phyloP scores from a whole-genome alignment of 2,797 vertebrate species.

The Glossophaga mutica region DNA sequence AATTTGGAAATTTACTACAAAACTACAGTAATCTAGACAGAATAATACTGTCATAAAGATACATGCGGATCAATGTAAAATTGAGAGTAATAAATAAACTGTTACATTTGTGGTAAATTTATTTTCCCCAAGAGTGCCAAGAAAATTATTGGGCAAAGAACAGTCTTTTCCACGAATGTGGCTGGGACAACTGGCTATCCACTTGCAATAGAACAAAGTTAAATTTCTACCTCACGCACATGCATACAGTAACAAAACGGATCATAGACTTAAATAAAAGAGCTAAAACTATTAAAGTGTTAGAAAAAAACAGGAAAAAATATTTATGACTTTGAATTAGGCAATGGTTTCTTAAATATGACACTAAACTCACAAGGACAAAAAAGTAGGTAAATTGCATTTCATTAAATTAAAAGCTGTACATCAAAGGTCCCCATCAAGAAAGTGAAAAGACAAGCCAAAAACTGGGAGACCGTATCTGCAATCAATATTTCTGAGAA shows the following conservation, averaged over 20 bases:
- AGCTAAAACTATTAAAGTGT: not conserved
- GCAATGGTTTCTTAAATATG: not conserved
- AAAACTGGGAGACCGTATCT: not conserved
- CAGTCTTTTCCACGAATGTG: not conserved
- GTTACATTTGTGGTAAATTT: not conserved
- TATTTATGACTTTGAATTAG: not conserved
- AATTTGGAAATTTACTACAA: not conserved
- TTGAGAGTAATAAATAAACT: not conserved
- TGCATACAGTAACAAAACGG: not conserved
- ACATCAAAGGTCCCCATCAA: not conserved
- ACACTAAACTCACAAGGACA: not conserved
- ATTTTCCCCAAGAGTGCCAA: not conserved
- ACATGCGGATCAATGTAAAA: not conserved
- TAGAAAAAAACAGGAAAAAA: not conserved
- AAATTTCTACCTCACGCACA: not conserved
- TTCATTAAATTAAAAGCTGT: not conserved
- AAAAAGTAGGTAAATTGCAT: not conserved
- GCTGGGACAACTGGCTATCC: not conserved
- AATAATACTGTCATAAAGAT: not conserved
- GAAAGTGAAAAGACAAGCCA: not conserved
- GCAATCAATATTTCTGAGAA: not conserved
- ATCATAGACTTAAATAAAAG: not conserved
- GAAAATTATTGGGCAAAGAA: not conserved
- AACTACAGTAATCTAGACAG: not conserved
- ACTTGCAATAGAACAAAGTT: not conserved